A percentile compares a stretch with the other conserved stretches of the same genome.
Evolutionary conservation across 2,113 vertebrate genomes (phyloP).

Genomic region (Cephalopterus ornatus): DNA sequence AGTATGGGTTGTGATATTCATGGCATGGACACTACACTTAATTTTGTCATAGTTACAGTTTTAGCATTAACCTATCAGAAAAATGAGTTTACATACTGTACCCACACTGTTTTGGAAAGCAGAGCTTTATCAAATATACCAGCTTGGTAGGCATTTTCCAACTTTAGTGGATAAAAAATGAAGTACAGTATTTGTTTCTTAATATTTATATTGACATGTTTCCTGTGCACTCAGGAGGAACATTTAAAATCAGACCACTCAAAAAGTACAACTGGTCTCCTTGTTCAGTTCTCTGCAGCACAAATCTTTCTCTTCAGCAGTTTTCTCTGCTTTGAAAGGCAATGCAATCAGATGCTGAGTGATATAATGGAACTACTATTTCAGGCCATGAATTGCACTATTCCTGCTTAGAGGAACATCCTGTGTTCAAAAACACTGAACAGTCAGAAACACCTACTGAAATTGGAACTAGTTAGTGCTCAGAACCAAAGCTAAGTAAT

Average conservation of each 20-base stretch:
- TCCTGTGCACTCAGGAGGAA: neutral
- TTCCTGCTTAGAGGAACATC: neutral
- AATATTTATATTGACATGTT: neutral
- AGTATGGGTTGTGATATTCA: neutral
- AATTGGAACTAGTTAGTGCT: neutral
- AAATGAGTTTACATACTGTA: neutral
- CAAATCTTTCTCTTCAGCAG: neutral
- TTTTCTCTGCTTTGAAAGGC: constrained; percentile 19
- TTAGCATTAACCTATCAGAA: neutral
- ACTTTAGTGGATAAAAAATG: neutral
- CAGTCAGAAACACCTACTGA: neutral
- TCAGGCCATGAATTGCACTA: neutral
- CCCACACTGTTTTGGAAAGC: neutral
- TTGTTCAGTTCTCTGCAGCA: neutral
- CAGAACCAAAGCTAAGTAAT: neutral
- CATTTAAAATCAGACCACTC: neutral
- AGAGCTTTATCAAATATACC: neutral
- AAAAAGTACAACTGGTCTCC: constrained; percentile 19
- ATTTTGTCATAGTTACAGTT: neutral
- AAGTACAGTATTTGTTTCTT: neutral
- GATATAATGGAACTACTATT: neutral
- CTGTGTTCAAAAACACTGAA: neutral
- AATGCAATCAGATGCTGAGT: neutral
- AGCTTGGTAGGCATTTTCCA: neutral
- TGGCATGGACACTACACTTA: neutral